phyloP scores from a whole-genome alignment of 2,888 invertebrate genomes.

The Alcis repandata region DNA sequence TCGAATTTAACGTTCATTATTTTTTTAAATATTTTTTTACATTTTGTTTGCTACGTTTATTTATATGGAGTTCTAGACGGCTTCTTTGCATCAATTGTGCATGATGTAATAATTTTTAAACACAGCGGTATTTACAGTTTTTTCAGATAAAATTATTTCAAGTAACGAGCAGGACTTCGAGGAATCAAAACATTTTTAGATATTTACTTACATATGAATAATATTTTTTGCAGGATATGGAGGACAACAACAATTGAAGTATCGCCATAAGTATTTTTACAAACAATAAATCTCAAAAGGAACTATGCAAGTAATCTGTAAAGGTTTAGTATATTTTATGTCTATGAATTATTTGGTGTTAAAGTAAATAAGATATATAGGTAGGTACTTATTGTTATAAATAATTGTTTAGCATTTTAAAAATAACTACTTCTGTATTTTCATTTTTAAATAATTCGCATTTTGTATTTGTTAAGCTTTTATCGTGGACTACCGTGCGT shows the following conservation, averaged over 20 bases:
- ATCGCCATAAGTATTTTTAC: neutral
- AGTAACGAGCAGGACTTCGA: neutral
- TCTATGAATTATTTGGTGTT: constrained; percentile 19
- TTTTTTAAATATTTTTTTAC: too few species aligned
- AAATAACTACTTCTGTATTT: constrained; percentile 3
- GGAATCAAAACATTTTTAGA: too few species aligned
- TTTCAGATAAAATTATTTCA: neutral
- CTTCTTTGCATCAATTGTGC: too few species aligned
- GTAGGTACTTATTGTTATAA: constrained; percentile 9
- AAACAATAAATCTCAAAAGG: constrained; percentile 25
- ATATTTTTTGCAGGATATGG: constrained; percentile 45
- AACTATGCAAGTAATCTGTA: constrained; percentile 5
- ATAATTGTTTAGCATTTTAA: constrained; percentile 9
- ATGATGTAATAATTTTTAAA: too few species aligned
- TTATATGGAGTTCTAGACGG: too few species aligned
- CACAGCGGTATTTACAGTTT: too few species aligned
- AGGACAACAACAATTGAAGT: constrained; percentile 42
- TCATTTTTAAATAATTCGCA: constrained; percentile 15
- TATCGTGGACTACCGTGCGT: constrained; percentile 16
- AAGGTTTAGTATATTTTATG: constrained; percentile 15
- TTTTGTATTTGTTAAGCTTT: constrained; percentile 24
- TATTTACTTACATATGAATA: neutral
- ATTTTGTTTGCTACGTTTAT: too few species aligned
- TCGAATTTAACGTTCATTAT: too few species aligned
- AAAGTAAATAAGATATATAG: constrained; percentile 17